Evolutionary conservation across 1,140 invertebrate genomes (phyloP), one percentile per base, ranked within the genome.

Genomic region (Lepidostoma basale): DNA sequence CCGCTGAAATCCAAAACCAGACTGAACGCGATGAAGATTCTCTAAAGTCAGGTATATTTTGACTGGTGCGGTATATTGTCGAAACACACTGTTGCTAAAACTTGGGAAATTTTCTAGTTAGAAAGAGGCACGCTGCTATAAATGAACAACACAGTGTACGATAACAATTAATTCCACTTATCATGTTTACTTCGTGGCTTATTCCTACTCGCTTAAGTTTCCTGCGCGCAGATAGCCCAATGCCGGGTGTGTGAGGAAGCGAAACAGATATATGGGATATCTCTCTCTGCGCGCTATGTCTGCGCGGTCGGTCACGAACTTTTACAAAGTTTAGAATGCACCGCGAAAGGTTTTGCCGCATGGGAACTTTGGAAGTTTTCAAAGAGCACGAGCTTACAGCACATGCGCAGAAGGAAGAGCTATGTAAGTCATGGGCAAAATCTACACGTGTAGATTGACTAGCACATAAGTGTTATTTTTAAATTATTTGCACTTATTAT

Each of bases 21-120:
- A 65, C 62, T 65, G 47, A 65, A 16, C 22, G 33, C 42, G 28
- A 33, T 16, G 39, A 28, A 23, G 26, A 33, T 63, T 63, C 62
- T 47, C 16, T n/a, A 10, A 47, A 47, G 40, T 47, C 62, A 63
- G 62, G 62, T 63, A 63, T 63, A 63, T 63, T 63, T 63, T 49
- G 23, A 40, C 23, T 28, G 30, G 40, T 28, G 25, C 42, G 23
- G 40, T 45, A 62, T 47, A 62, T 18, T 6, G 23, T n/a, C n/a
- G 9, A n/a, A 40, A 59, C 39, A 23, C 56, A 40, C 39, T 1
- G 1, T 12, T 39, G 9, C 12, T 3, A 25, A 28, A 42, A 23
- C 4, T 16, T 1, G 20, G 14, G 14, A 54, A 18, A 30, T 5
- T 2, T n/a, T n/a, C n/a, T n/a, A n/a, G n/a, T n/a, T n/a, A n/a